phyloP scores from a whole-genome alignment of 2,797 vertebrate species.

The Semotilus atromaculatus region DNA sequence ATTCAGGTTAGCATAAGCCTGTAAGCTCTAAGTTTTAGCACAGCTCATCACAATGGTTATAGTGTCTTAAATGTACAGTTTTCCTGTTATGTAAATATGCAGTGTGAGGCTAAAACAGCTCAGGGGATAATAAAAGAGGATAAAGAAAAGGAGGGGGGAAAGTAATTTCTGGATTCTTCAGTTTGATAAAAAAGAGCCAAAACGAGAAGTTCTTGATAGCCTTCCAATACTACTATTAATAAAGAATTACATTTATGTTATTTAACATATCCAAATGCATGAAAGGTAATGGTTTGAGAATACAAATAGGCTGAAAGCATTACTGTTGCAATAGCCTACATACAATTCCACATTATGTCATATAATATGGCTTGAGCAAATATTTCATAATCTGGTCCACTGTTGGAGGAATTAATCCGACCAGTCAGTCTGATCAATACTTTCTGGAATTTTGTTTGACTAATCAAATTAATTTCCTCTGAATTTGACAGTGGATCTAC shows the following conservation, averaged over 20 bases:
- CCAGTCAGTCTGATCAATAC: background rate
- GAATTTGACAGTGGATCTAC: background rate
- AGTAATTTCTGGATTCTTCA: background rate
- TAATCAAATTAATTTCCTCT: background rate
- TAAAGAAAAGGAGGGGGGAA: background rate
- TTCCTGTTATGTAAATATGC: conserved; percentile 16
- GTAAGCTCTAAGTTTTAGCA: background rate
- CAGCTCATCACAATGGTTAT: background rate
- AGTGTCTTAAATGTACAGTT: background rate
- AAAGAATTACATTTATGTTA: background rate
- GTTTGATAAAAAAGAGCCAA: conserved; percentile 2
- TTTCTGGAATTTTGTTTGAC: background rate
- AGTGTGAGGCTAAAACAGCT: background rate
- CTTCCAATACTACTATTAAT: background rate
- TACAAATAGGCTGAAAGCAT: no score
- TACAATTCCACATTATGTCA: conserved; percentile 6
- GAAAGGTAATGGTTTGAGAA: background rate
- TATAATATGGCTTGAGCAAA: background rate
- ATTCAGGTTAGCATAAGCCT: background rate
- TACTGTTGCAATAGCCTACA: background rate
- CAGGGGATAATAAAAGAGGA: background rate
- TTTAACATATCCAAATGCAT: background rate
- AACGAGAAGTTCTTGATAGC: background rate
- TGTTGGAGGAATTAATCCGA: conserved; percentile 9
- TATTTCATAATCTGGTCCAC: conserved; percentile 47